Base-by-base conservation (phyloP, 2,113 vertebrate species). In the Embiotoca jacksoni region DNA sequence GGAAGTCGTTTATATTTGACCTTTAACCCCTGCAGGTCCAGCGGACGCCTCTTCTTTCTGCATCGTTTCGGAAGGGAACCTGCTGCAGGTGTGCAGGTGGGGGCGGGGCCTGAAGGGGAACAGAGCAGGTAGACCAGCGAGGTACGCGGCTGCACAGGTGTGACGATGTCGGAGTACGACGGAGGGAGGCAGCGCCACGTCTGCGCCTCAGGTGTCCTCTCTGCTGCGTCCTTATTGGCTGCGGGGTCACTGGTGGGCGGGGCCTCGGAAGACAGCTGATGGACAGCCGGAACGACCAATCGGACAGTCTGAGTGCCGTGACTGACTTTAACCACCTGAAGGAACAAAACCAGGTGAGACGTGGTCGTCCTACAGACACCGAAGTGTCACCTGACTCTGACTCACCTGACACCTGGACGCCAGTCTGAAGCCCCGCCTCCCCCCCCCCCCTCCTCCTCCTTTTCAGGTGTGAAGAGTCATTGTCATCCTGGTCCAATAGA, bases 1-100 rank as follows among this genome's bases (percentile, higher is more conserved):
- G 95, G 93, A 66, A 93, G 92, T 4, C 86, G 94, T 87, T 96
- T 96, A 82, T 96, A 97, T 78, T 91, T 97, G 79, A 96, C 95
- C 63, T 93, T 95, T 39, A 94, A 14, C 23, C 90, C 84, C 62
- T 75, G 75, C 31, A 82, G 78, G 41, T 94, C 94, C 14, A 91
- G 90, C 0, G 85, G 93, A 1, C 35, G 94, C 65, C 75, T 91
- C 13, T 31, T 79, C 55, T 86, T 95, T 70, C 92, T 92, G 62
- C 91, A 93, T 46, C 65, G 86, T 87, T 91, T 90, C 41, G 87
- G 85, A 66, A 58, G 31, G 6, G 83, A 75, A 72, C 73, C 32
- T 68, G 88, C 0, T 0, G 44, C 14, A 0, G 73, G 5, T 46
- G 59, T 30, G 75, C 36, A 9, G 78, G 93, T 87, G 35, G 82